Evolutionary conservation across 2,888 invertebrate genomes (phyloP), one percentile per base, ranked within the genome.

Genomic region (Ochropleura plecta): DNA sequence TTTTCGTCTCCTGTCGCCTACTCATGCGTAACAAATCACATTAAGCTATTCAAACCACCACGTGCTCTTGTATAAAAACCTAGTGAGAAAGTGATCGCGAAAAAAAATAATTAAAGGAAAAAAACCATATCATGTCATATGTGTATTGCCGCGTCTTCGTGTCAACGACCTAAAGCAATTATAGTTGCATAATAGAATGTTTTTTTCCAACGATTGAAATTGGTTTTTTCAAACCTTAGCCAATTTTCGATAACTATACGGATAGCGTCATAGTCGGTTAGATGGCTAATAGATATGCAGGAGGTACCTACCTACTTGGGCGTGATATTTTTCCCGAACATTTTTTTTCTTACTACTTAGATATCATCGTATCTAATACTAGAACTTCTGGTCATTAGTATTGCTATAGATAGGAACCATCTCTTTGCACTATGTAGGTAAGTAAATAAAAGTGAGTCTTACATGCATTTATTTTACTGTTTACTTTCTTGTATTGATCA

Each of bases 141-240:
- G 89, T 93, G 91, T 90, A 89, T 86, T 88, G 90, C 90, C 88
- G 88, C 91, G 86, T 91, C 90, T 91, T 87, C 83, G 82, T 87
- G 95, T 95, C 95, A 92, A 90, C 91, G 93, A 95, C 95, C 94
- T 87, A 86, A 94, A 90, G 93, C 95, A 95, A 95, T 95, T 95
- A 94, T 91, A 81, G 91, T 93, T 94, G 92, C 94, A 94, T 95
- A 95, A 95, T 94, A 89, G 92, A 89, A 90, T 82, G 88, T 88
- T 89, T 92, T 92, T 91, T 90, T 88, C 82, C 82, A 84, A 85
- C 86, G 86, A 90, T 89, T 91, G 90, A 90, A 93, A 95, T 94
- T 92, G 90, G 86, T 92, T 95, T 94, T 93, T 93, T 89, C 84
- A 85, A 86, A 83, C 88, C 88, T 90, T 90, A 91, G 87, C 90